These are phyloP conservation scores for Metridium senile DNA, from an alignment of 92 coral and sea anemone genomes.

Conservation along the genomic window DNA sequence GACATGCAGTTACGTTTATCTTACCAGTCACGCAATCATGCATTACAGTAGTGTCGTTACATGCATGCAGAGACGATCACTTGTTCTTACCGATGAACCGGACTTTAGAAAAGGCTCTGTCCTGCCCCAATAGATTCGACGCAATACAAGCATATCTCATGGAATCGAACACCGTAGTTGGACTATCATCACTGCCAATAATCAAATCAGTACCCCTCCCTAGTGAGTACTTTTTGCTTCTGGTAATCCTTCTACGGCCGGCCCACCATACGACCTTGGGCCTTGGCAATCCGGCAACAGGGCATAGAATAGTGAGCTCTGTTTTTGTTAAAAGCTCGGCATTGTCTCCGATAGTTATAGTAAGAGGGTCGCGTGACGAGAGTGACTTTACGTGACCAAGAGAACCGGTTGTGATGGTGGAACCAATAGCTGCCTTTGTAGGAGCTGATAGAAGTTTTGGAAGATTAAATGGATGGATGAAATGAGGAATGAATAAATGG, in stretches of 20 bases:
- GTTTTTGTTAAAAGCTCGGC: slow-evolving; percentile 57
- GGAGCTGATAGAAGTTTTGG: slow-evolving; percentile 9
- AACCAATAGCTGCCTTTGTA: slow-evolving; percentile 27
- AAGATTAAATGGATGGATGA: neutral
- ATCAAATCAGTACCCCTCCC: slow-evolving; percentile 52
- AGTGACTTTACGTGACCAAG: slow-evolving; percentile 60
- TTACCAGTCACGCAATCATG: neutral
- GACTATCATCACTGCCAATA: slow-evolving; percentile 29
- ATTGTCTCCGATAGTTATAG: slow-evolving; percentile 66
- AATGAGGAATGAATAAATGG: neutral
- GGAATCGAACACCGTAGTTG: slow-evolving; percentile 40
- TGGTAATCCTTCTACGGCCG: slow-evolving; percentile 28
- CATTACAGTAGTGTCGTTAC: too few species aligned
- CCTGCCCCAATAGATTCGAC: slow-evolving; percentile 50
- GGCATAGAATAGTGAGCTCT: slow-evolving; percentile 66
- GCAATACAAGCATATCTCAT: slow-evolving; percentile 65
- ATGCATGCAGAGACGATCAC: neutral
- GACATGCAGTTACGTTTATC: neutral
- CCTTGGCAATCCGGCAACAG: slow-evolving; percentile 62
- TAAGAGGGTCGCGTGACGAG: slow-evolving; percentile 49
- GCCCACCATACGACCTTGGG: slow-evolving; percentile 71
- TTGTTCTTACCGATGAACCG: slow-evolving; percentile 47
- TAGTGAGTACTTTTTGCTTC: slow-evolving; percentile 31
- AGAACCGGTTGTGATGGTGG: slow-evolving; percentile 64
- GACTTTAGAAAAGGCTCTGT: slow-evolving; percentile 51